Percentiles rank a stretch among this genome's conserved stretches.
These are phyloP conservation scores for Cotesia chilonis DNA, from an alignment of 1,140 invertebrate genomes.

Conservation along the genomic window DNA sequence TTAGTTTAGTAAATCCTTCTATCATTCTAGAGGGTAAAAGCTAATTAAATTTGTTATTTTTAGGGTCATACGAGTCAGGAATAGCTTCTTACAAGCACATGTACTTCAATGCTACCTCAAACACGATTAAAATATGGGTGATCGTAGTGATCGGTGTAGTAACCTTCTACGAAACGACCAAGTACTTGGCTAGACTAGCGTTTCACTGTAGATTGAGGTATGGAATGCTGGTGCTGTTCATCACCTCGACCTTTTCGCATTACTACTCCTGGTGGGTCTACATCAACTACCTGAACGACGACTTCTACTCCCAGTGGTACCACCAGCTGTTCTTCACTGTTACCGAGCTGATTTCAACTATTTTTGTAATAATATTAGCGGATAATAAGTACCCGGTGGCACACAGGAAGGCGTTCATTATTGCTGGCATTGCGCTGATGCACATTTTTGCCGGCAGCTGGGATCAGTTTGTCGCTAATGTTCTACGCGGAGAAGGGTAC, in stretches of 20 bases:
- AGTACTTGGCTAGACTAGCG: constrained; percentile 70
- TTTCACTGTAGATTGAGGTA: constrained; percentile 69
- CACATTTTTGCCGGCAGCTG: constrained; percentile 78
- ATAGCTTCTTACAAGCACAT: constrained; percentile 81
- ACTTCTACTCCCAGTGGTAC: constrained; percentile 80
- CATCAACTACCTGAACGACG: constrained; percentile 87
- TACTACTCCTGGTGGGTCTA: constrained; percentile 88
- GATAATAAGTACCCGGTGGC: constrained; percentile 69
- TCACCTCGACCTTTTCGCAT: constrained; percentile 79
- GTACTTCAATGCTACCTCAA: constrained; percentile 82
- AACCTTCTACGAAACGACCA: constrained; percentile 76
- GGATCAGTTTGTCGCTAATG: constrained; percentile 81
- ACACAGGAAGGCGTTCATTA: constrained; percentile 71
- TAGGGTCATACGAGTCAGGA: constrained; percentile 79
- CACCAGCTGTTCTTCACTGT: constrained; percentile 80
- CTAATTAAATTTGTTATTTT: constrained; percentile 48
- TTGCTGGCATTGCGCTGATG: constrained; percentile 73
- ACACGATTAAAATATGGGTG: constrained; percentile 81
- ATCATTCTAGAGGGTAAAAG: constrained; percentile 2
- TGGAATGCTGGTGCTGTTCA: constrained; percentile 77
- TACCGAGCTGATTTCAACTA: constrained; percentile 78
- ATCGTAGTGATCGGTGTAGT: constrained; percentile 74
- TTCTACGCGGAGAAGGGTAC: constrained; percentile 75
- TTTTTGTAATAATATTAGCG: constrained; percentile 70
- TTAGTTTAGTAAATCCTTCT: not conserved